These are phyloP conservation scores for Amblyjoppa proteus DNA, from an alignment of 2,888 invertebrate genomes.

Conservation along the genomic window DNA sequence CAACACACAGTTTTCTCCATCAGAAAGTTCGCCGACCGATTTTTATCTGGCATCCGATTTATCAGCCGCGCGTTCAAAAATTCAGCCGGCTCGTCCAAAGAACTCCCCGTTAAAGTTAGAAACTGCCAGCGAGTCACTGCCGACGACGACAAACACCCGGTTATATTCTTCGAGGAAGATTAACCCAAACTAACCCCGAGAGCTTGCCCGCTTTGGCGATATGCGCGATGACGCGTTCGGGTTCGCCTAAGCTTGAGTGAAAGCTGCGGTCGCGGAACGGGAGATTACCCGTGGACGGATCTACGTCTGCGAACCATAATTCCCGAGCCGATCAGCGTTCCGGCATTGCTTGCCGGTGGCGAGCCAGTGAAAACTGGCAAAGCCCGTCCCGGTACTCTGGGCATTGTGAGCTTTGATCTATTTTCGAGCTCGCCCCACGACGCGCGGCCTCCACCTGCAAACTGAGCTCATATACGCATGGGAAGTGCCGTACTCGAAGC, in stretches of 20 bases:
- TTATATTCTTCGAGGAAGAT: constrained; percentile 54
- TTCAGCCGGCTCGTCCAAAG: constrained; percentile 19
- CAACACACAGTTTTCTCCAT: no score
- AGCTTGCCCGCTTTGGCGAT: neutral
- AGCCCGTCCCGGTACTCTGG: constrained; percentile 24
- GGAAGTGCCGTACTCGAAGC: constrained; percentile 53
- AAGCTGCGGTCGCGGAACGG: constrained; percentile 47
- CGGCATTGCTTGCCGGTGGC: constrained; percentile 18
- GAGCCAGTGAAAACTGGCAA: constrained; percentile 50
- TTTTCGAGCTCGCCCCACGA: constrained; percentile 67
- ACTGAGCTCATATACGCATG: constrained; percentile 62
- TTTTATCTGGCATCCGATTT: no score
- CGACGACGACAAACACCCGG: constrained; percentile 52
- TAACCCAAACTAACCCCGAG: constrained; percentile 17
- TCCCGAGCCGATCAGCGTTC: constrained; percentile 43
- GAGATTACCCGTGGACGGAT: constrained; percentile 65
- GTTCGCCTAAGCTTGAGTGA: constrained; percentile 30
- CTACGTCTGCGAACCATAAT: constrained; percentile 66
- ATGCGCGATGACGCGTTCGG: constrained; percentile 21
- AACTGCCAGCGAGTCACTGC: constrained; percentile 24
- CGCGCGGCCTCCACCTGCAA: constrained; percentile 74
- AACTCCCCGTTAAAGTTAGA: constrained; percentile 38
- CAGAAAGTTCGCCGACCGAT: no score
- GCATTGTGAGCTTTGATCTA: constrained; percentile 75
- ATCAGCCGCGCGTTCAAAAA: neutral